These are phyloP conservation scores for Meteorus cinctellus DNA, from an alignment of 2,888 invertebrate genomes.

Conservation along the genomic window DNA sequence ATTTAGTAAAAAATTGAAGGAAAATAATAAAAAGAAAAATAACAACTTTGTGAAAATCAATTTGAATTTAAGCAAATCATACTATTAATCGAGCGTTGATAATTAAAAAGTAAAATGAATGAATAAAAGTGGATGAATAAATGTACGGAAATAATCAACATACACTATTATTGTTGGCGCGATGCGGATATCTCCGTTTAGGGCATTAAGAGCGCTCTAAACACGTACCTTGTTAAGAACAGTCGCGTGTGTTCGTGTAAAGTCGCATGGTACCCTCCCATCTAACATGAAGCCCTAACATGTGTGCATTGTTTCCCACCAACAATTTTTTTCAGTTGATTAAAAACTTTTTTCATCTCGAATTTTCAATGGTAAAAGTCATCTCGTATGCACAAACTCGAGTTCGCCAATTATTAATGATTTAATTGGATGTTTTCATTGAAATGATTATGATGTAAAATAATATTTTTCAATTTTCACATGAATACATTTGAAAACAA, in stretches of 20 bases:
- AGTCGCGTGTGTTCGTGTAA: constrained; percentile 58
- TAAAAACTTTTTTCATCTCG: background rate
- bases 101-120: background rate
- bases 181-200: constrained; percentile 25
- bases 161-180: background rate
- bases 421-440: background rate
- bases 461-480: background rate
- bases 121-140: background rate
- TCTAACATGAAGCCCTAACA: constrained; percentile 47
- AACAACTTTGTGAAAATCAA: background rate
- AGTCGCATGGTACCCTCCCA: constrained; percentile 53
- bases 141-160: background rate
- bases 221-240: constrained; percentile 65
- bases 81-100: background rate
- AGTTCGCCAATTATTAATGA: background rate
- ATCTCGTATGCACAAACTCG: background rate
- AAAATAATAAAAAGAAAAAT: background rate
- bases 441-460: background rate
- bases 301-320: constrained; percentile 60
- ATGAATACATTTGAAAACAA: background rate
- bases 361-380: background rate
- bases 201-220: constrained; percentile 53
- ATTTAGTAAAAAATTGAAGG: background rate
- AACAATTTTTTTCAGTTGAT: constrained; percentile 48
- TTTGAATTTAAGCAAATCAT: background rate